phyloP scores from a whole-genome alignment of 2,113 vertebrate species.

The Platycercus adscitus region DNA sequence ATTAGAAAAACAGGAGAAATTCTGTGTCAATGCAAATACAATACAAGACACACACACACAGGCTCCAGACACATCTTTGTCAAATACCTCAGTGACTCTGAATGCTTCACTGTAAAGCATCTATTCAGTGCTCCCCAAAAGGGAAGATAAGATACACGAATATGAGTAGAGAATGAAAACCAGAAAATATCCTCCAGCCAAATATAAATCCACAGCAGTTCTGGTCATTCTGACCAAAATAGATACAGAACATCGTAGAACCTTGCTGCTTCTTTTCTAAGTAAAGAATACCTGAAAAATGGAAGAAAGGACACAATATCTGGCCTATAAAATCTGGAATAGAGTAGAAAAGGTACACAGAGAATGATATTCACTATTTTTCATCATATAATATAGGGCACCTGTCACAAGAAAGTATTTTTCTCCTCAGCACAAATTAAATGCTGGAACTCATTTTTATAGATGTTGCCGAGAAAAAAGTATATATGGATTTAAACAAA shows the following conservation, averaged over 20 bases:
- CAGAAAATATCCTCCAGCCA: background rate
- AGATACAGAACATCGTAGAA: background rate
- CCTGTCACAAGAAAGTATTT: background rate
- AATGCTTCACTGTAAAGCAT: slow-evolving; percentile 15
- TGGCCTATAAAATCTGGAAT: background rate
- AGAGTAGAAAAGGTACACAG: background rate
- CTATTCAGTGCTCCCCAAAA: background rate
- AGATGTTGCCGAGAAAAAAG: background rate
- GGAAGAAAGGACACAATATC: background rate
- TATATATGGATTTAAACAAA: background rate
- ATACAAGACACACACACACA: background rate
- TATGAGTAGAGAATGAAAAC: background rate
- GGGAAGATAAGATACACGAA: slow-evolving; percentile 7
- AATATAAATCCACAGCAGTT: background rate
- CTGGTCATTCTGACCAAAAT: slow-evolving; percentile 32
- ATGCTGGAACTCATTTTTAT: background rate
- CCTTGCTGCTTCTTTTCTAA: background rate
- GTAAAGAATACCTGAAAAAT: background rate
- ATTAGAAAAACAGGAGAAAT: background rate
- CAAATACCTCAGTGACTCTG: background rate
- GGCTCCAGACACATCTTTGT: background rate
- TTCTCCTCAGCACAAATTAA: background rate
- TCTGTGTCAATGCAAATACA: background rate
- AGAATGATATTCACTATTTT: slow-evolving; percentile 5
- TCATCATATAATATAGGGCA: background rate